A percentile compares a stretch with the other conserved stretches of the same genome.
Evolutionary conservation across 2,797 vertebrate species (phyloP).

Genomic region (Crenichthys baileyi): DNA sequence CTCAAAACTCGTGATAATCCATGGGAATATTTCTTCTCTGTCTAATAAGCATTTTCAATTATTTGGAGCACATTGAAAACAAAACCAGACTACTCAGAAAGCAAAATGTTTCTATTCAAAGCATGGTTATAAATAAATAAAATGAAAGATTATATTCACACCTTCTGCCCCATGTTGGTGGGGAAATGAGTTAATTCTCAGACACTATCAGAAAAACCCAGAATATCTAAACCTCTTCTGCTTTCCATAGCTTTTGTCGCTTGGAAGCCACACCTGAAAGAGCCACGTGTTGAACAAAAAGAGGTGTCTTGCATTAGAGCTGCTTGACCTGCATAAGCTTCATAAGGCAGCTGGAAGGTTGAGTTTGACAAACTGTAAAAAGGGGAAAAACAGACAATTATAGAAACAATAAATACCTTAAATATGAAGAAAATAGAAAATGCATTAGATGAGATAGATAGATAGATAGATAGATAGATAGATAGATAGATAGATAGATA

Average conservation of each 20-base stretch:
- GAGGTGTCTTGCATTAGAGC: too few species aligned
- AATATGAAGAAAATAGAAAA: too few species aligned
- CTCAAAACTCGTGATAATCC: not conserved
- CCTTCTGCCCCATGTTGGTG: not conserved
- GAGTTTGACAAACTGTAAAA: too few species aligned
- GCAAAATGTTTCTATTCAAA: not conserved
- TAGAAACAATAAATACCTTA: too few species aligned
- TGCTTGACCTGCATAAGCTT: too few species aligned
- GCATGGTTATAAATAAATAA: not conserved
- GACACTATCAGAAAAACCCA: not conserved
- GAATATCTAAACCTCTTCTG: not conserved
- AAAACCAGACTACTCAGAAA: not conserved
- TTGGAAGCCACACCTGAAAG: too few species aligned
- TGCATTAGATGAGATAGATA: not conserved
- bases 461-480: conserved; percentile 15
- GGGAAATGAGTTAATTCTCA: not conserved
- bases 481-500: conserved; percentile 5
- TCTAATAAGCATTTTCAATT: not conserved
- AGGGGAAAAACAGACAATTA: too few species aligned
- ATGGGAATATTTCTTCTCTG: too few species aligned
- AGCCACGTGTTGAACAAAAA: too few species aligned
- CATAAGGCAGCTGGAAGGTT: too few species aligned
- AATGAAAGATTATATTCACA: not conserved
- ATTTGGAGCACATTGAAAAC: not conserved
- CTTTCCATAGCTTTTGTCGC: not conserved